phyloP scores from a whole-genome alignment of 2,888 invertebrate genomes.

The Andrena fulva region DNA sequence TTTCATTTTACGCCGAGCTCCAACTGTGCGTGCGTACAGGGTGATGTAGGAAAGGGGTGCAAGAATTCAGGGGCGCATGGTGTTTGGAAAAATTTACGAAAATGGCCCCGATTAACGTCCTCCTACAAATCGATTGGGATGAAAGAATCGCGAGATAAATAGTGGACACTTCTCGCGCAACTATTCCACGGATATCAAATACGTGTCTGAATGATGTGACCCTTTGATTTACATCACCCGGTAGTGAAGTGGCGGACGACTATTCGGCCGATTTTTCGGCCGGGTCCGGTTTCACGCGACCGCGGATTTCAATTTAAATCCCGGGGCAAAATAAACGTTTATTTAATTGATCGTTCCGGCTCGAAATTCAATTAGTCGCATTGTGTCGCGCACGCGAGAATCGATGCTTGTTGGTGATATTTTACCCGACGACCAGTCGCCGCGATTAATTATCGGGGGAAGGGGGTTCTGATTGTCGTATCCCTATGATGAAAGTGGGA shows the following conservation, averaged over 20 bases:
- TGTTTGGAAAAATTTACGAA: too few relatives aligned
- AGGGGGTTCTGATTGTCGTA: not conserved
- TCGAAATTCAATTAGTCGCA: constrained; percentile 29
- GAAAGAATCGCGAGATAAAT: too few relatives aligned
- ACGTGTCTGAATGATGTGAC: too few relatives aligned
- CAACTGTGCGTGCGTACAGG: not conserved
- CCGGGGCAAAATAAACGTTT: not conserved
- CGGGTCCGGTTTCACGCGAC: not conserved
- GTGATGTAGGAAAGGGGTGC: too few relatives aligned
- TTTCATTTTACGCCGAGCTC: constrained; percentile 15
- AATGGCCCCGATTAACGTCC: too few relatives aligned
- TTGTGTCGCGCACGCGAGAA: not conserved
- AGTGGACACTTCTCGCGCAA: too few relatives aligned
- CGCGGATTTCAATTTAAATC: not conserved
- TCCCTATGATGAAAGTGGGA: not conserved
- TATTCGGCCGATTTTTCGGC: constrained; percentile 1
- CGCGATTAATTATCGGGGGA: constrained; percentile 26
- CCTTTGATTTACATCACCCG: too few relatives aligned
- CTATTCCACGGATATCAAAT: too few relatives aligned
- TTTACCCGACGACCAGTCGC: constrained; percentile 2
- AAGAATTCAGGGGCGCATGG: not conserved
- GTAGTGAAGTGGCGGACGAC: too few relatives aligned
- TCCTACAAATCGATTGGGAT: too few relatives aligned
- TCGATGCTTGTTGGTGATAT: constrained; percentile 5
- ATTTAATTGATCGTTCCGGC: constrained; percentile 16